These are phyloP conservation scores for Orthosia gothica DNA, from an alignment of 2,888 invertebrate species.

Conservation along the genomic window DNA sequence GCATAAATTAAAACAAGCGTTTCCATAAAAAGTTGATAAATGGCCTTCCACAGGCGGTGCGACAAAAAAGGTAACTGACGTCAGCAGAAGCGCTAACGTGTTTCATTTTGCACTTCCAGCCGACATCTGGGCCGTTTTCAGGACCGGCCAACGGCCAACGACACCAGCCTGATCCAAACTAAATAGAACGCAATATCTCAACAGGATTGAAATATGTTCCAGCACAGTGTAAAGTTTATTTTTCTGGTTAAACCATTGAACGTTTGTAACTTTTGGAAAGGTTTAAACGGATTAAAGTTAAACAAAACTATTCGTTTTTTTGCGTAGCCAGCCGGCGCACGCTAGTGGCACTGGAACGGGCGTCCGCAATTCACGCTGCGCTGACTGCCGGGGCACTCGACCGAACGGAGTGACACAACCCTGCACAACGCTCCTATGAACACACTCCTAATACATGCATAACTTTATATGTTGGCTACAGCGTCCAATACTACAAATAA, in stretches of 20 bases:
- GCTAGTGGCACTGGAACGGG: constrained; percentile 70
- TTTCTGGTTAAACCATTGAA: constrained; percentile 42
- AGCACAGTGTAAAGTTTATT: constrained; percentile 37
- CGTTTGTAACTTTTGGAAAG: constrained; percentile 50
- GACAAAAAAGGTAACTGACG: constrained; percentile 88
- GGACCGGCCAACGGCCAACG: constrained; percentile 73
- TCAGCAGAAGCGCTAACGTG: constrained; percentile 88
- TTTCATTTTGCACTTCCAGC: constrained; percentile 87
- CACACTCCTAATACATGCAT: constrained; percentile 47
- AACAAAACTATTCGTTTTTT: constrained; percentile 61
- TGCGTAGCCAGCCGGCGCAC: constrained; percentile 68
- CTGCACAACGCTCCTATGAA: constrained; percentile 66
- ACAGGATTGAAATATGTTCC: constrained; percentile 39
- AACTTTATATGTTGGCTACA: constrained; percentile 16
- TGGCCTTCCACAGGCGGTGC: constrained; percentile 87
- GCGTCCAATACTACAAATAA: constrained; percentile 16
- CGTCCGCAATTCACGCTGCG: constrained; percentile 82
- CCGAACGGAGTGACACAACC: constrained; percentile 74
- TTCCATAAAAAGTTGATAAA: constrained; percentile 91
- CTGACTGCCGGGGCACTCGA: constrained; percentile 72
- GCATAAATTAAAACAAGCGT: constrained; percentile 91
- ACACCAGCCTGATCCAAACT: constrained; percentile 68
- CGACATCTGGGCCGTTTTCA: constrained; percentile 88
- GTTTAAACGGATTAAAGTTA: constrained; percentile 56
- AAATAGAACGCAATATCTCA: constrained; percentile 54